Base-by-base conservation (phyloP, 1,140 invertebrate species). In the Eupeodes corollae region DNA sequence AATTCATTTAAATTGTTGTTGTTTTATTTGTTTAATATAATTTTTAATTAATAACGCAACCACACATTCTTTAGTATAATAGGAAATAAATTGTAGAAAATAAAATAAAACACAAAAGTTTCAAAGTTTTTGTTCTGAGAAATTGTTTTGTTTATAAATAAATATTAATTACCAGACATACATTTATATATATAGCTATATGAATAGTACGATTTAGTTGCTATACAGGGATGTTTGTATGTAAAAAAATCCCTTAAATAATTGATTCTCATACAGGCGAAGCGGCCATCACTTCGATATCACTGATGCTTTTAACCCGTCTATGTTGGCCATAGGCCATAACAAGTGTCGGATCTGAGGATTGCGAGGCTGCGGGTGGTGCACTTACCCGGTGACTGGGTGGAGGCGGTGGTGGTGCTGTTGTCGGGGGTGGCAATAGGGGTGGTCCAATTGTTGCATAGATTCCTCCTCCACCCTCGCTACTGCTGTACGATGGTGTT, bases 241-340 rank as follows among this genome's bases (percentile, higher is more conserved):
- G 8, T 26, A 26, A 26, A 26, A 26, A 26, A 26, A 26, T 26
- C 21, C 21, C 21, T 26, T 26, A 26, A 8, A 50, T 48, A 53
- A 53, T 44, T 40, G 52, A 50, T 53, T 53, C 50, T 55, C 50
- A 65, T 55, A 63, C 56, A 3, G 63, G 62, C 13, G 62, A 66
- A 39, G 1, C 71, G 65, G 57, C 60, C 51, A 78, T 71, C 46
- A 76, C 73, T 31, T 83, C 80, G 52, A 83, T 82, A 59, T 84
- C 81, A 34, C 80, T 79, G 51, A 83, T 84, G 50, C 80, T 83
- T 53, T 82, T 82, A 14, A 83, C 80, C 13, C 83, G 70, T 38
- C 81, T 72, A 55, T 83, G 81, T 48, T 77, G 73, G 48, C 60
- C 61, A 42, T 64, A 64, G 26, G 39, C 18, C 13, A 58, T 50